A percentile compares a stretch with the other conserved stretches of the same genome.
phyloP scores from a whole-genome alignment of 35 echinoderm and acorn worm species.

The Ophiothrix spiculata region DNA sequence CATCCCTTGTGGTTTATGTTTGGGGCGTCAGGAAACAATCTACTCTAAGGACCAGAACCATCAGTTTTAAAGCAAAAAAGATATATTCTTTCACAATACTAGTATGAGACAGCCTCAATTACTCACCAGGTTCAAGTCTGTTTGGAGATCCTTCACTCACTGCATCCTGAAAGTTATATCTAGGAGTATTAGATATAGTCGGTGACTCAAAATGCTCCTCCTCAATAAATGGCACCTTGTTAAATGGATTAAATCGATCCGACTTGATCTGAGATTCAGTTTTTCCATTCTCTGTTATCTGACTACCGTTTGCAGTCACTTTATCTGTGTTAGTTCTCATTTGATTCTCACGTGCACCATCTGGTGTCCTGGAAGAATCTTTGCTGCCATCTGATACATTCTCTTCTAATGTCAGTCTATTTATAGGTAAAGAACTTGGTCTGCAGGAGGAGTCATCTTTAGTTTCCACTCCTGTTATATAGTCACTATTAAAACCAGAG shows the following conservation, averaged over 20 bases:
- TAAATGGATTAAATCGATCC: conserved; percentile 71
- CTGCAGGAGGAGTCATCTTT: not conserved
- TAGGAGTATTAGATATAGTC: not conserved
- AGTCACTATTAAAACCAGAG: conserved; percentile 59
- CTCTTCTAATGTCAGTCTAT: conserved; percentile 4
- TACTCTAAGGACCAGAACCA: too few species aligned
- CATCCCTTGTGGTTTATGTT: too few species aligned
- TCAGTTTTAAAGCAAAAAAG: too few species aligned
- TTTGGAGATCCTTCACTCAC: not conserved
- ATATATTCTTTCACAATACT: too few species aligned
- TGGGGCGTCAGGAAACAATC: too few species aligned
- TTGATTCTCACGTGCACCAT: not conserved
- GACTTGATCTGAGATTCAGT: not conserved
- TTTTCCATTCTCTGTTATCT: not conserved
- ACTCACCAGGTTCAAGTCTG: not conserved
- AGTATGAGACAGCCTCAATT: not conserved
- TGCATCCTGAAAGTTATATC: not conserved
- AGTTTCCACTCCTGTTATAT: not conserved
- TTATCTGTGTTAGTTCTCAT: not conserved
- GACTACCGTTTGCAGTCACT: not conserved
- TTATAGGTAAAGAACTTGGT: not conserved
- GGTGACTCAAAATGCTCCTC: conserved; percentile 65
- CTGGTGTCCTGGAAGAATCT: not conserved
- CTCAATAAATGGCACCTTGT: conserved; percentile 71
- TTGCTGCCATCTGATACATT: not conserved